Evolutionary conservation across 2,888 invertebrate genomes (phyloP), one percentile per base, ranked within the genome.

Genomic region (Drosophila ustulata): DNA sequence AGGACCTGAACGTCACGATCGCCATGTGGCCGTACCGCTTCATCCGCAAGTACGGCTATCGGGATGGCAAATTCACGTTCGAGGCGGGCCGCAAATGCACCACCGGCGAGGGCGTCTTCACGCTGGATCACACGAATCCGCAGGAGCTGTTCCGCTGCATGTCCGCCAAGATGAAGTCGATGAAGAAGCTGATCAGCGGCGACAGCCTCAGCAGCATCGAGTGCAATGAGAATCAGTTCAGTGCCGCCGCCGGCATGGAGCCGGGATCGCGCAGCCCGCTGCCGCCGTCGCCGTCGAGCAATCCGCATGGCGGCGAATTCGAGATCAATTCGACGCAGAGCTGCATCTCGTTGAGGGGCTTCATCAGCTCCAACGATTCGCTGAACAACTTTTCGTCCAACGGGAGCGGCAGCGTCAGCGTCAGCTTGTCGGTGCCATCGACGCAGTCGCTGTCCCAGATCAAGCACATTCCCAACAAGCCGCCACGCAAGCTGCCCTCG

Each of bases 31-130:
- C 97, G 49, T 97, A 96, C 91, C 94, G 96, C 80, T 97, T 95
- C 89, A 97, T 97, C 75, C 93, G 97, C 69, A 94, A 96, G 69
- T 97, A 97, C 91, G 97, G 97, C n/a, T 96, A 96, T 86, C 95
- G 96, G 79, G 95, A 96, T 91, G 96, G 96, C 45, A 96, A 96
- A 91, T 97, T 97, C 89, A 96, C 96, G 37, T 97, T 97, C 92
- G 97, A 97, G 93, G 97, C 97, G 23, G 97, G 97, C 0, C 94
- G 97, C 66, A 97, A 97, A 92, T 97, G 97, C 92, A 95, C 96
- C 78, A 96, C 96, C 1, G 97, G 97, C 0, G 97, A 97, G 92
- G 97, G 97, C 1, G 95, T 95, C 4, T 97, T 97, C 85, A 96
- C 95, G 64, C 92, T 97, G 67, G 96, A 96, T 89, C 96, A 97